phyloP scores from a whole-genome alignment of 2,113 vertebrate genomes.

The Bubo scandiacus region DNA sequence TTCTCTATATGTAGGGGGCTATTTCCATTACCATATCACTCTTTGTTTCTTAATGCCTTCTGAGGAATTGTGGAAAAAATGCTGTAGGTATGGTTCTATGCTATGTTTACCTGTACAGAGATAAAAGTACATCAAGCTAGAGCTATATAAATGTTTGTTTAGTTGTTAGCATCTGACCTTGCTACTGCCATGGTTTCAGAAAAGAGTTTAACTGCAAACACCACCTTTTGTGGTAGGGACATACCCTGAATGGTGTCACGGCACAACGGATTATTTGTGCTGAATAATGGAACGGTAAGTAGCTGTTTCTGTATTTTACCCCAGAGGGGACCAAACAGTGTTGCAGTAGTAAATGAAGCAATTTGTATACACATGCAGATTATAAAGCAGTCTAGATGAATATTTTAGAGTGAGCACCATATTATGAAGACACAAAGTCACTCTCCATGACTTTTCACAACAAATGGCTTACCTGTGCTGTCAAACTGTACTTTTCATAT shows the following conservation, averaged over 20 bases:
- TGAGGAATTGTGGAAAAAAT: neutral
- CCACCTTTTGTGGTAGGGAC: neutral
- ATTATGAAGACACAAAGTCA: neutral
- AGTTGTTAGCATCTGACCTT: neutral
- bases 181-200: neutral
- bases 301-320: neutral
- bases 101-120: neutral
- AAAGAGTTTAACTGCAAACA: neutral
- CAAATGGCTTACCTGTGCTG: neutral
- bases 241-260: fast-evolving
- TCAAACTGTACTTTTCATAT: neutral
- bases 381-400: neutral
- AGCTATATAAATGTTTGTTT: fast-evolving
- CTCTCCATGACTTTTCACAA: neutral
- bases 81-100: neutral
- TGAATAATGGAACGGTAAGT: neutral
- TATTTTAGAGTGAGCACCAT: neutral
- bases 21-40: neutral
- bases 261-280: neutral
- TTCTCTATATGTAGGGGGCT: neutral
- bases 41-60: neutral
- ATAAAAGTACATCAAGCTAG: neutral
- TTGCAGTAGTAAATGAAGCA: neutral
- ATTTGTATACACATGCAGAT: neutral
- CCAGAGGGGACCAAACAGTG: neutral